Evolutionary conservation across 2,797 vertebrate species (phyloP), one percentile per base, ranked within the genome.

Genomic region (Onychomys torridus): DNA sequence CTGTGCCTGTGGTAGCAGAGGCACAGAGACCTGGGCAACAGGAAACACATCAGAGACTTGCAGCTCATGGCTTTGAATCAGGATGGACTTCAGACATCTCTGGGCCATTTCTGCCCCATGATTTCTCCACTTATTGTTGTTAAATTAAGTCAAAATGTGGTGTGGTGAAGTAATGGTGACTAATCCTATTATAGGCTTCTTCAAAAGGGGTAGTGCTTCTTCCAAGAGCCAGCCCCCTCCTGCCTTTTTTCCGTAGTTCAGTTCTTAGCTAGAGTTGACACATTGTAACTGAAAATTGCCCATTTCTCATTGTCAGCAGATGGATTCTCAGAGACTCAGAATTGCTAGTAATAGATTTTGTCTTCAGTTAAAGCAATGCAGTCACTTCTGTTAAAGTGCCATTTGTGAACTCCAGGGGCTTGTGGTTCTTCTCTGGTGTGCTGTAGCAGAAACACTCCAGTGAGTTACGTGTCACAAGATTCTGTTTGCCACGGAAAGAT

Each of bases 281-380:
- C 75, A 82, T 83, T 85, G 19, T 91, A 93, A 95, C 89, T 96
- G 79, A 96, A 96, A 95, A 93, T 97, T 90, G 90, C 21, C 76
- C 77, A 63, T 96, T 97, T 95, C 89, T 97, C 90, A 93, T 95
- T 95, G 93, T 97, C 88, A 95, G 67, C 96, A 93, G 91, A 96
- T 97, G 97, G 87, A 77, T 89, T 97, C 95, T 96, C 94, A 97
- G 71, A 93, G 86, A 91, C 92, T 93, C 91, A 89, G 78, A 87
- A 97, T 91, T 95, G 92, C 93, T 93, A 93, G 88, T 82, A 97
- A 96, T 77, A 96, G 82, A 96, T 92, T 97, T 69, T 91, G 78
- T 87, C 65, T 92, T 67, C 43, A 92, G 75, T 96, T 93, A 90
- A 90, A 95, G 73, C 79, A 84, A 17, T 57, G 40, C 57, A 78